Base-by-base conservation (phyloP, 1,140 invertebrate species). In the Camponotus floridanus region DNA sequence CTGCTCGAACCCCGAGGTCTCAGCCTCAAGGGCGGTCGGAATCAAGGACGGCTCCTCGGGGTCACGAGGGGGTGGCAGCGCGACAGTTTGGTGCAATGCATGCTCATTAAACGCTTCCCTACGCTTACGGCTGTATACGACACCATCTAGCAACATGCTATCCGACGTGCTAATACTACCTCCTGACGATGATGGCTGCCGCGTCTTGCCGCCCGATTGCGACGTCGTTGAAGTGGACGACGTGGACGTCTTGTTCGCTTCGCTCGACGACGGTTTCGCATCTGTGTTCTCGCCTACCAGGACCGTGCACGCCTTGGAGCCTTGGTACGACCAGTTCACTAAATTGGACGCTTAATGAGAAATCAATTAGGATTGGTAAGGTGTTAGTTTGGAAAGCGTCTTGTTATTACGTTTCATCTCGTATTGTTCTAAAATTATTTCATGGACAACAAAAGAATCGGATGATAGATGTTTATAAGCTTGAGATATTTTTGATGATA, bases 281-380 rank as follows among this genome's bases (percentile, higher is more conserved):
- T 97, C 97, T 15, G 95, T 95, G 86, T 96, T 96, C 90, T 97
- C 97, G 89, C 97, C 97, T 74, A 98, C 97, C 91, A 98, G 95
- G 78, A 98, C 97, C 88, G 97, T 97, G 95, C 98, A 98, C 48
- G 97, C 96, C 92, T 97, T 97, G 67, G 97, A 96, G 79, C 96
- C 97, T 93, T 97, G 97, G 94, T 98, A 97, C 92, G 97, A 97
- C 96, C 97, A 98, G 93, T 97, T 97, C 86, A 98, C 95, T 89
- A 98, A 96, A 93, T 97, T 98, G 85, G 97, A 97, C 71, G 97
- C 97, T 96, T 91, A 87, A 83, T 83, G 33, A 74, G 68, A 55
- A 31, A 74, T 74, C 51, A 81, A 81, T 81, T 71, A 73, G 48
- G 8, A 59, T 45, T 65, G 39, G 31, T 3, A 67, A 36, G 36